phyloP scores from a whole-genome alignment of 2,797 vertebrate genomes.

The Helostoma temminkii region DNA sequence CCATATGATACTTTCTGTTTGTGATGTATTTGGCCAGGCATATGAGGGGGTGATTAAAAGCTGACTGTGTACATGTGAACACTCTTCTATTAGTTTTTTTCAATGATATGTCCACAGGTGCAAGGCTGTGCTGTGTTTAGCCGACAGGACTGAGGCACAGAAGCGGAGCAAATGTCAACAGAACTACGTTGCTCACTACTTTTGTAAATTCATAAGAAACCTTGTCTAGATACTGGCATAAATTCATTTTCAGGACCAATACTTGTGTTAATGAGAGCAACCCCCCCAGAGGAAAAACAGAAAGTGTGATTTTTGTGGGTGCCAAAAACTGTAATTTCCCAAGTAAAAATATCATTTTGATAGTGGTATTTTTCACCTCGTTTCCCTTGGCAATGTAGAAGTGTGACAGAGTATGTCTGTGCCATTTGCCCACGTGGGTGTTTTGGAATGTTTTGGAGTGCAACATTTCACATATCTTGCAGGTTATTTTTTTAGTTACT shows the following conservation, averaged over 20 bases:
- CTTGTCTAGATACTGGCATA: constrained; percentile 36
- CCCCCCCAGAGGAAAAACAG: constrained; percentile 40
- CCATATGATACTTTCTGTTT: no score
- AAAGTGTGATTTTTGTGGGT: constrained; percentile 49
- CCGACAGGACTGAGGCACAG: constrained; percentile 9
- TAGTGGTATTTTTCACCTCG: constrained; percentile 58
- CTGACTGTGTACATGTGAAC: constrained; percentile 59
- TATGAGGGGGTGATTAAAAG: constrained; percentile 40
- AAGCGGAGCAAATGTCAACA: constrained; percentile 20
- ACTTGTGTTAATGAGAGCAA: constrained; percentile 55
- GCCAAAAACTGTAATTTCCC: constrained; percentile 58
- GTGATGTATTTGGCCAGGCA: constrained; percentile 47
- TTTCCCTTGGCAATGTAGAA: constrained; percentile 65
- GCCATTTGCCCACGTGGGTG: constrained; percentile 67
- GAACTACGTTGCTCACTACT: constrained; percentile 8
- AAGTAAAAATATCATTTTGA: constrained; percentile 62
- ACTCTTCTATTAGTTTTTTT: constrained; percentile 47
- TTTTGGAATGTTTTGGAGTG: constrained; percentile 55
- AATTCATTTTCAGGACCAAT: constrained; percentile 58
- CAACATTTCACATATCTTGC: constrained; percentile 48
- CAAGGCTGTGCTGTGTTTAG: constrained; percentile 31
- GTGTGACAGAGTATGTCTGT: constrained; percentile 56
- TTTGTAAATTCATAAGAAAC: constrained; percentile 27
- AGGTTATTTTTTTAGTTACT: constrained; percentile 63
- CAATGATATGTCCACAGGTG: constrained; percentile 50